These are phyloP conservation scores for Trachemys scripta DNA, from an alignment of 2,113 vertebrate genomes.

Conservation along the genomic window DNA sequence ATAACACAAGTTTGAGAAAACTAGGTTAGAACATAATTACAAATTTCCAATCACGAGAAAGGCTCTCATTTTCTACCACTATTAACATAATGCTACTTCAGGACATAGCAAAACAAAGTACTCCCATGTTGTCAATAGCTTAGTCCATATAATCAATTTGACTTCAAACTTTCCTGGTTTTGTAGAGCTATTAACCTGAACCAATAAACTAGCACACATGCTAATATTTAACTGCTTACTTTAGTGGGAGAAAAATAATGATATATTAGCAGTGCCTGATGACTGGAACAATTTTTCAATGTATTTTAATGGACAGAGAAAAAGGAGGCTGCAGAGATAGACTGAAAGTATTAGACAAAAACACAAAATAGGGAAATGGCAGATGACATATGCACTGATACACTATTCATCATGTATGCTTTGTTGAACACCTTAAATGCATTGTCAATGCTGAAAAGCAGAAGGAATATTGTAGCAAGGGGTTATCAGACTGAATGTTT, in stretches of 20 bases:
- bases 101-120: conserved; percentile 22
- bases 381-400: neutral
- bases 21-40: neutral
- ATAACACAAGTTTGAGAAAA: conserved; percentile 6
- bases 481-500: neutral
- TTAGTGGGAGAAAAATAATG: neutral
- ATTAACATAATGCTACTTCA: conserved; percentile 30
- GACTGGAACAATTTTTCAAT: neutral
- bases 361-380: neutral
- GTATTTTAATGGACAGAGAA: neutral
- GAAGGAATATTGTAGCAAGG: neutral
- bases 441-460: neutral
- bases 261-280: neutral
- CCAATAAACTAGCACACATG: conserved; percentile 7
- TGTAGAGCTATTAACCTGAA: conserved; percentile 27
- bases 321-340: rapidly evolving
- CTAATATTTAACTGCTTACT: conserved; percentile 8
- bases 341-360: neutral
- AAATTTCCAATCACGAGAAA: conserved; percentile 47
- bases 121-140: neutral
- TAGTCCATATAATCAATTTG: neutral
- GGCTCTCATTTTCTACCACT: conserved; percentile 20
- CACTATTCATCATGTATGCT: neutral
- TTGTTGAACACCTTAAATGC: neutral
- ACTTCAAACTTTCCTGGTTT: conserved; percentile 18